phyloP scores from a whole-genome alignment of 2,888 invertebrate species.

The Xestobium rufovillosum region DNA sequence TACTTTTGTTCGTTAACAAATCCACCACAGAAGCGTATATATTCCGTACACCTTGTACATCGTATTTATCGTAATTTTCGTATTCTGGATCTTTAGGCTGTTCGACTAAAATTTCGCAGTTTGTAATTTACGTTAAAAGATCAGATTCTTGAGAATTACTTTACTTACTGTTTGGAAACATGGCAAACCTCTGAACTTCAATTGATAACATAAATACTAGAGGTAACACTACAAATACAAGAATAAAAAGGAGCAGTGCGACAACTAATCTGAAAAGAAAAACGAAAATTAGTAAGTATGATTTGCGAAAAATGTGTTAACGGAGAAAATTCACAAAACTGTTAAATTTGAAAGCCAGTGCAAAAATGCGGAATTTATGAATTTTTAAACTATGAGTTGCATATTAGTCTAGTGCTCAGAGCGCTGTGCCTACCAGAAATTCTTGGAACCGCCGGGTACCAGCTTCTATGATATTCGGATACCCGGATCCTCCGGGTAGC shows the following conservation, averaged over 20 bases:
- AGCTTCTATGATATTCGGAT: no score
- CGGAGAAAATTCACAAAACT: no score
- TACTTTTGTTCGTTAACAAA: constrained; percentile 32
- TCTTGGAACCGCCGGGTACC: no score
- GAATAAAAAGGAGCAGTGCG: constrained; percentile 42
- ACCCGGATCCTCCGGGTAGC: no score
- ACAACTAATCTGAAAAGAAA: constrained; percentile 24
- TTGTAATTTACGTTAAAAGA: neutral
- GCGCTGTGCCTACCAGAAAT: no score
- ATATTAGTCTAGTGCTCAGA: no score
- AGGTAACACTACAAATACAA: constrained; percentile 61
- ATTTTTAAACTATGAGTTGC: no score
- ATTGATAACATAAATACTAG: constrained; percentile 64
- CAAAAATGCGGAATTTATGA: no score
- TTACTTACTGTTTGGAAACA: constrained; percentile 68
- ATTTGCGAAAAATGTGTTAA: no score
- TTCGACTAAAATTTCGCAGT: constrained; percentile 22
- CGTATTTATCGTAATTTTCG: constrained; percentile 25
- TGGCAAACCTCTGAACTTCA: constrained; percentile 56
- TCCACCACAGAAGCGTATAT: constrained; percentile 27
- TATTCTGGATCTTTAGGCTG: constrained; percentile 27
- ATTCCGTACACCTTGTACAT: constrained; percentile 24
- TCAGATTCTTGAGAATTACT: neutral
- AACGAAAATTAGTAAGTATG: no score
- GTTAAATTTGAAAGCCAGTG: no score